A percentile compares a stretch with the other conserved stretches of the same genome.
phyloP scores from a whole-genome alignment of 2,797 vertebrate species.

The Nannoperca obscura region DNA sequence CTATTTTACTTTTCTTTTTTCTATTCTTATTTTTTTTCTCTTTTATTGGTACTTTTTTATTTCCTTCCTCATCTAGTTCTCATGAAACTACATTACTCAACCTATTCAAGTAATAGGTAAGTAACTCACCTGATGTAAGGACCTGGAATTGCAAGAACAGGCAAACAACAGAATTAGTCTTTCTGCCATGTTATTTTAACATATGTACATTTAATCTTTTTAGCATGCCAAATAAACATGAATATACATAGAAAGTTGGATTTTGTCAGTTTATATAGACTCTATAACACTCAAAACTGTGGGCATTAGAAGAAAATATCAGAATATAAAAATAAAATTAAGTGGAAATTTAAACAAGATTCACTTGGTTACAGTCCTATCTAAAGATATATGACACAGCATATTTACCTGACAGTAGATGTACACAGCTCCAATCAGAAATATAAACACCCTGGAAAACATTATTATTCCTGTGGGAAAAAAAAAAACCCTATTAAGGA shows the following conservation, averaged over 20 bases:
- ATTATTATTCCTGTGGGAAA: slow-evolving; percentile 52
- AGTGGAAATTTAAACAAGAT: background rate
- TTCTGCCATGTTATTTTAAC: background rate
- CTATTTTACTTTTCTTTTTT: no score
- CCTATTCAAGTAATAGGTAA: no score
- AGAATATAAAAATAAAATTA: background rate
- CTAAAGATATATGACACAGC: background rate
- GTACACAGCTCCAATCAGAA: slow-evolving; percentile 42
- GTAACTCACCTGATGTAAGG: slow-evolving; percentile 40
- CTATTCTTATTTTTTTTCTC: no score
- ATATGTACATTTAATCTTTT: background rate
- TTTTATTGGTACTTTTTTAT: no score
- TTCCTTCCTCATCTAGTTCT: no score
- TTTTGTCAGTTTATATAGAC: background rate
- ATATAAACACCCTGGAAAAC: slow-evolving; percentile 33
- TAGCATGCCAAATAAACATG: background rate
- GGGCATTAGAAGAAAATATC: background rate
- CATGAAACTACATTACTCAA: no score
- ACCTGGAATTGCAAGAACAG: slow-evolving; percentile 48
- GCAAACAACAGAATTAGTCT: background rate
- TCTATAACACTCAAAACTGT: background rate
- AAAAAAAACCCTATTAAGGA: background rate
- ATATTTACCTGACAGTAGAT: slow-evolving; percentile 56
- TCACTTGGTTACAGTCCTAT: background rate
- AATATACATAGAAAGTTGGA: background rate